Conservation (phyloP, 2,113 vertebrate species). For the Oreochromis spilurus region DNA sequence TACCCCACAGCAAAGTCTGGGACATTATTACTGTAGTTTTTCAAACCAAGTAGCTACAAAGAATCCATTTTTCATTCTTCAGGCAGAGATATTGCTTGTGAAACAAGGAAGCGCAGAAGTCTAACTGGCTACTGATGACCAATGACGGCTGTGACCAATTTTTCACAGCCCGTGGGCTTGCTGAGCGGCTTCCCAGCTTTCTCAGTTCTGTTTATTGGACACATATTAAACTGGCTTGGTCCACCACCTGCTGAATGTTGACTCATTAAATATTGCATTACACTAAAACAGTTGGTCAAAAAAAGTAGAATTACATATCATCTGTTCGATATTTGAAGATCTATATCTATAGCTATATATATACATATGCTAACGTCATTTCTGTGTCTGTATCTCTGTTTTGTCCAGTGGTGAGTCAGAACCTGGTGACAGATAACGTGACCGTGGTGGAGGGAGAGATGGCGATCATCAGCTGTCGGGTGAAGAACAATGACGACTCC, state of each 20-base stretch:
- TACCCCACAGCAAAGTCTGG: constrained; percentile 29
- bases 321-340: background rate
- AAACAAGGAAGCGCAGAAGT: constrained; percentile 11
- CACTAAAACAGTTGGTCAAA: background rate
- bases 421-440: constrained; percentile 86
- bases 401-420: constrained; percentile 79
- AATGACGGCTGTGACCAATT: background rate
- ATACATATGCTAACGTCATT: background rate
- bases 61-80: constrained; percentile 20
- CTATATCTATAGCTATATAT: accelerated
- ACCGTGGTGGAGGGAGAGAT: constrained; percentile 77
- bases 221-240: background rate
- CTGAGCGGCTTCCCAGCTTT: background rate
- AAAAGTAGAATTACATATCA: background rate
- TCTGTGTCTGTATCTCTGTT: background rate
- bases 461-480: constrained; percentile 77
- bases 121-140: constrained; percentile 5
- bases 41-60: constrained; percentile 35
- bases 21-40: constrained; percentile 37
- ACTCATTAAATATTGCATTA: background rate
- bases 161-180: background rate
- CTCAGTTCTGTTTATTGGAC: constrained; percentile 6
- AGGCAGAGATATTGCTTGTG: constrained; percentile 27
- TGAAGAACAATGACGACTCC: constrained; percentile 92
- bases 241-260: background rate